Base-by-base conservation (phyloP, 2,797 vertebrate species). In the Lophotriccus pileatus region DNA sequence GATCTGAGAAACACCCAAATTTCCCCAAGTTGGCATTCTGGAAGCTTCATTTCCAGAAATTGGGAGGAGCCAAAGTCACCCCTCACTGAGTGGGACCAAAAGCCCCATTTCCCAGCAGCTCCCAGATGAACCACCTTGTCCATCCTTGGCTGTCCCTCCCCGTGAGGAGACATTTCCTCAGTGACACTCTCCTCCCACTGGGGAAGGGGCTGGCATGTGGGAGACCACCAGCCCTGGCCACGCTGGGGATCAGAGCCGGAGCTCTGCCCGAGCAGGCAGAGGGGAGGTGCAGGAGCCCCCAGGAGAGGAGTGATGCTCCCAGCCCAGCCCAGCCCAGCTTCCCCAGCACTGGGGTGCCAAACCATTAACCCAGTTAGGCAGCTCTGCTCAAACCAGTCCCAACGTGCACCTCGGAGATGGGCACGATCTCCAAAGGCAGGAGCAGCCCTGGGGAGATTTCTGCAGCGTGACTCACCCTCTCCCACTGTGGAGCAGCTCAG, bases 21-120 rank as follows among this genome's bases (percentile, higher is more conserved):
- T 87, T 43, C 34, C n/a, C 41, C 32, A 7, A 0, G 6, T 6
- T 3, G 30, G 20, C 60, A 8, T 41, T 22, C 75, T 41, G 90
- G 43, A 73, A 85, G 43, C 7, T 0, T 5, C 0, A 17, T 44
- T 44, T 44, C 44, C 44, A 44, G 44, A 44, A 44, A 44, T 19
- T 21, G 36, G 50, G 50, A 37, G 25, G 6, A 62, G 64, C 44
- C 75, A 7, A 23, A 53, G 50, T 14, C 43, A 10, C 24, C 39
- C 52, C 37, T n/a, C 1, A 0, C 44, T 1, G 14, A 6, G 14
- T 17, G 60, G 55, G 18, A 44, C 41, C 3, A 1, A 67, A 41
- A 85, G 9, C 15, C 46, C 25, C 10, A 0, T 67, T 62, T 60
- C 20, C 18, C 37, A 11, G 55, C 37, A 16, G 55, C 55, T 63